Percentiles rank a stretch among this genome's conserved stretches.
phyloP scores from a whole-genome alignment of 1,140 invertebrate genomes.

The Dolichoris vasculosae region DNA sequence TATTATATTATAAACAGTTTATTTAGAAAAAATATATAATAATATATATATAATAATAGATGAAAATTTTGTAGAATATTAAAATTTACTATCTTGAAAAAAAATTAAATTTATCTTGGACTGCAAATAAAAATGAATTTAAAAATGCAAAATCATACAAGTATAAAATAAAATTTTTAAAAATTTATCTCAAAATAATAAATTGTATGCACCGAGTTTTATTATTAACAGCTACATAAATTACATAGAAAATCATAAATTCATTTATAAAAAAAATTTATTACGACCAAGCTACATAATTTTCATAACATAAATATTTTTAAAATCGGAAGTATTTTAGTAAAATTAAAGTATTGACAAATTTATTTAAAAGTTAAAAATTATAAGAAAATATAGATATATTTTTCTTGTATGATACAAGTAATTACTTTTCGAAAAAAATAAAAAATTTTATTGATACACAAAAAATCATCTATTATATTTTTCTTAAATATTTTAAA shows the following conservation, averaged over 20 bases:
- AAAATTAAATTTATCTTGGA: slow-evolving; percentile 2
- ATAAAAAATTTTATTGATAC: neutral
- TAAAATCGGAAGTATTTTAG: neutral
- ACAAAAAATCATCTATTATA: neutral
- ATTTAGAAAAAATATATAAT: slow-evolving; percentile 11
- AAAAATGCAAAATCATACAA: neutral
- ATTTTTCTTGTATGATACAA: neutral
- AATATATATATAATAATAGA: neutral
- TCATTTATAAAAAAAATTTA: neutral
- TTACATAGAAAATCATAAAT: neutral
- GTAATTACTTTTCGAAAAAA: neutral
- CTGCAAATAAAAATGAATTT: neutral
- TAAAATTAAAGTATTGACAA: neutral
- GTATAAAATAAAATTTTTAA: slow-evolving; percentile 27
- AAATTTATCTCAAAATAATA: slow-evolving; percentile 31
- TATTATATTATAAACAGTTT: neutral
- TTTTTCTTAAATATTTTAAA: too few species aligned
- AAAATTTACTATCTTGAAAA: neutral
- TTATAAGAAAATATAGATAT: neutral
- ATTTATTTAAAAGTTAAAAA: neutral
- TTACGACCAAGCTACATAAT: neutral
- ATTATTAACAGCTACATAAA: neutral
- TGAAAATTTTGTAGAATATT: neutral
- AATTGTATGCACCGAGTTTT: neutral
- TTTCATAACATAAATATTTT: neutral